These are phyloP conservation scores for Aphidius ervi DNA, from an alignment of 1,140 invertebrate species.

Conservation along the genomic window DNA sequence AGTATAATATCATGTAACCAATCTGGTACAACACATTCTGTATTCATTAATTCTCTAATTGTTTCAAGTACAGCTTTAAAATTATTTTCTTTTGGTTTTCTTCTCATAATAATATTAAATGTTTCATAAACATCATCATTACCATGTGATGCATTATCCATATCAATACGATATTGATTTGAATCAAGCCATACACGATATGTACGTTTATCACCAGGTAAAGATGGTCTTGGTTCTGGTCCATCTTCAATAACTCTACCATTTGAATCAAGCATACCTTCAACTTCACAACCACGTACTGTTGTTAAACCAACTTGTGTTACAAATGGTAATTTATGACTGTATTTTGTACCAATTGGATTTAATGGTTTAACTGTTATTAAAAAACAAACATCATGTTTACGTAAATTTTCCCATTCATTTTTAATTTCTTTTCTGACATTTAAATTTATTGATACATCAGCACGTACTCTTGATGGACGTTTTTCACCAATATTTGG, in stretches of 20 bases:
- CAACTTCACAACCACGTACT: slow-evolving; percentile 96
- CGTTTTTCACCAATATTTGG: slow-evolving; percentile 89
- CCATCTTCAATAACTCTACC: slow-evolving; percentile 97
- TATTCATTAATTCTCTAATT: slow-evolving; percentile 98
- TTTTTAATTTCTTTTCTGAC: slow-evolving; percentile 85
- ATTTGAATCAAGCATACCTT: slow-evolving; percentile 95
- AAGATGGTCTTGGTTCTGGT: slow-evolving; percentile 78
- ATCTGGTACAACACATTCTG: slow-evolving; percentile 96
- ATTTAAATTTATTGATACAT: slow-evolving; percentile 89
- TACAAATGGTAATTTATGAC: slow-evolving; percentile 77
- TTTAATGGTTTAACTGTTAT: slow-evolving; percentile 83
- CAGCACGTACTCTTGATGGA: slow-evolving; percentile 90
- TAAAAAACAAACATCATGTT: slow-evolving; percentile 97
- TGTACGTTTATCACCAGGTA: slow-evolving; percentile 86
- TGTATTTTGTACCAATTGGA: slow-evolving; percentile 79
- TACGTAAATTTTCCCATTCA: slow-evolving; percentile 96
- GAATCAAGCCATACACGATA: slow-evolving; percentile 92
- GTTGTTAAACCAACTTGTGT: slow-evolving; percentile 87
- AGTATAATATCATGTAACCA: slow-evolving; percentile 98
- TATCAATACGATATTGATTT: slow-evolving; percentile 93
- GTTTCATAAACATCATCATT: slow-evolving; percentile 85
- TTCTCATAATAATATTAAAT: slow-evolving; percentile 96
- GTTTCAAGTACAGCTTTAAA: slow-evolving; percentile 99
- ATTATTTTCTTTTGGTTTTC: slow-evolving; percentile 99
- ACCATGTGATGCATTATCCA: slow-evolving; percentile 75